Percentiles rank a stretch among this genome's conserved stretches.
Evolutionary conservation across 2,113 vertebrate species (phyloP).

Genomic region (Amazona vittata): DNA sequence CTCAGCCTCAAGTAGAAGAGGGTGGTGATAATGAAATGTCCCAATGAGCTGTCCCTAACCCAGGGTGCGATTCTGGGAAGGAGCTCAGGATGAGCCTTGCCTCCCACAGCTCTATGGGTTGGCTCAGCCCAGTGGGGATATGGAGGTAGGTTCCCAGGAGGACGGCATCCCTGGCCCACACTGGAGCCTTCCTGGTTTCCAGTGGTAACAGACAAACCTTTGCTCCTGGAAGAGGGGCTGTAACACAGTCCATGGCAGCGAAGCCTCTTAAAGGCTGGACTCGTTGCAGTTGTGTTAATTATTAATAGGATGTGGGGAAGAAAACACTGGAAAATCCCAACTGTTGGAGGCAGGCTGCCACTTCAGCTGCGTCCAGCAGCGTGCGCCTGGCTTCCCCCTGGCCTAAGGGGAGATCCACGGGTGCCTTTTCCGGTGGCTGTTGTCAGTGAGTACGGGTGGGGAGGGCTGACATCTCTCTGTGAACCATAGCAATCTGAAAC

Average conservation of each 20-base stretch:
- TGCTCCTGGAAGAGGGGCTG: slow-evolving; percentile 34
- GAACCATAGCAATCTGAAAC: background rate
- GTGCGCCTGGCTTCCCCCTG: background rate
- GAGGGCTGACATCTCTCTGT: background rate
- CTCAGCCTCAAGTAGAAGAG: background rate
- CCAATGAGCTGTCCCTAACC: background rate
- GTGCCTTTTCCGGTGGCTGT: background rate
- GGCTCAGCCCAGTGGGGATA: background rate
- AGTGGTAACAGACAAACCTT: slow-evolving; percentile 1
- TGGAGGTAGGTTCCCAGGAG: background rate
- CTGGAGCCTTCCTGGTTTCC: background rate
- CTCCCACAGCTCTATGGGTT: accelerated
- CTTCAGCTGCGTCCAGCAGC: background rate
- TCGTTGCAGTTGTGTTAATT: slow-evolving; percentile 69
- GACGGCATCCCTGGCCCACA: background rate
- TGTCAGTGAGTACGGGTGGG: background rate
- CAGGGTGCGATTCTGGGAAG: background rate
- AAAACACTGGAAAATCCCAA: slow-evolving; percentile 67
- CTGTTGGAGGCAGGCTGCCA: slow-evolving; percentile 40
- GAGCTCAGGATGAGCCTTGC: background rate
- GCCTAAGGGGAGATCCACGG: background rate
- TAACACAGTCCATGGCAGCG: background rate
- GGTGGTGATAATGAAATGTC: background rate
- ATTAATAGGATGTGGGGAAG: slow-evolving; percentile 69
- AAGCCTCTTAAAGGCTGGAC: slow-evolving; percentile 66